Percentiles rank a stretch among this genome's conserved stretches.
phyloP scores from a whole-genome alignment of 1,140 invertebrate genomes.

The Drosophila littoralis region DNA sequence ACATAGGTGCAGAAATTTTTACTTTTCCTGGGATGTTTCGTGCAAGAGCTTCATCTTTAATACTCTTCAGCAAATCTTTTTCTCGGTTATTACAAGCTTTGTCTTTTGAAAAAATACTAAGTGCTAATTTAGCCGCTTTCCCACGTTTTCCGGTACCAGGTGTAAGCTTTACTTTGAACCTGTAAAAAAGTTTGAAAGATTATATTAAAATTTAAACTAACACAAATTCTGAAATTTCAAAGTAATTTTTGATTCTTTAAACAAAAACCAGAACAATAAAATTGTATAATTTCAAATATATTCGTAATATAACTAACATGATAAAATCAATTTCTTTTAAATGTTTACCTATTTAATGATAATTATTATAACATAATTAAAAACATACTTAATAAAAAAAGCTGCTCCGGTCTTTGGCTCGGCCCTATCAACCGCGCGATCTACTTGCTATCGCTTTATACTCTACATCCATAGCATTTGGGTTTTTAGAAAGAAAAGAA shows the following conservation, averaged over 20 bases:
- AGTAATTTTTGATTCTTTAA: neutral
- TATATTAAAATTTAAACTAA: neutral
- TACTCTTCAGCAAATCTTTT: conserved; percentile 95
- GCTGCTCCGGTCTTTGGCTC: too few species aligned
- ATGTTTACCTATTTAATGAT: too few species aligned
- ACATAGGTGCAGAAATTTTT: conserved; percentile 93
- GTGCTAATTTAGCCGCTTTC: conserved; percentile 96
- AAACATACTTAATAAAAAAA: too few species aligned
- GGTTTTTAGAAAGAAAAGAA: too few species aligned
- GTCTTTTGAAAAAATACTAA: conserved; percentile 95
- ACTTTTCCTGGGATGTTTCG: conserved; percentile 99
- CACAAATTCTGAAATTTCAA: neutral
- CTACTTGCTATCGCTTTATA: too few species aligned
- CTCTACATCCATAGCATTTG: too few species aligned
- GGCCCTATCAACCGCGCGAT: too few species aligned
- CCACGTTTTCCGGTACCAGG: conserved; percentile 98
- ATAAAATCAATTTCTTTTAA: too few species aligned
- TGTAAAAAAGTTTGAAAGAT: conserved; percentile 83
- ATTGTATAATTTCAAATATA: too few species aligned
- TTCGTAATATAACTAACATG: too few species aligned
- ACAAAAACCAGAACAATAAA: too few species aligned
- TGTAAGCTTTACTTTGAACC: conserved; percentile 97
- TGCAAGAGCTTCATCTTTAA: conserved; percentile 96
- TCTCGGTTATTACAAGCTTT: conserved; percentile 92
- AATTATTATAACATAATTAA: too few species aligned